Base-by-base conservation (phyloP, 2,113 vertebrate species). In the Anhinga anhinga region DNA sequence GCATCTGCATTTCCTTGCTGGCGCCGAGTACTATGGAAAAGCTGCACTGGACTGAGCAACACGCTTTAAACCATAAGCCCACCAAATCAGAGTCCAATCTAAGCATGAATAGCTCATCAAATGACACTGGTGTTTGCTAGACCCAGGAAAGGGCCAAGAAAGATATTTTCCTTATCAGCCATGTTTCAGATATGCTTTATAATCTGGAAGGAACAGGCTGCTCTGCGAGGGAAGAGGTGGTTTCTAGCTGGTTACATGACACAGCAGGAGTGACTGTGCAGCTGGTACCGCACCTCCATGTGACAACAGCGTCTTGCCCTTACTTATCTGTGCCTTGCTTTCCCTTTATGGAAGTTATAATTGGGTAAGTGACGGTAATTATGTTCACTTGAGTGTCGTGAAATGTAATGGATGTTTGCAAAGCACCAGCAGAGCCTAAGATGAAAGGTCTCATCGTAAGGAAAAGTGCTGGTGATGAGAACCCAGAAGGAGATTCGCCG, bases 231-330 rank as follows among this genome's bases (percentile, higher is more conserved):
- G 19, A 52, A 89, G 40, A 18, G 23, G 4, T 12, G 7, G 30
- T 20, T 73, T 56, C 45, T 14, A 5, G 23, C 15, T 34, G 14
- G 12, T 61, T 66, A 25, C 5, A 1, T 4, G 34, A 1, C 67
- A 19, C 7, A 67, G 16, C n/a, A 67, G 56, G 13, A 66, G 50
- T 0, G 4, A 5, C 47, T 27, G 5, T 4, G 15, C 13, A 74
- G n/a, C 34, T 4, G 3, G 15, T 5, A 20, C 25, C 38, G 12
- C 11, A 0, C 50, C 61, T 5, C 47, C 5, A 0, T 2, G 5
- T 1, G 47, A 4, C 13, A 71, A 12, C 8, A 73, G 4, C 73
- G 52, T 49, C 79, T 23, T 3, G 11, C 18, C 50, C 34, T 63
- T 5, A 4, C 27, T 5, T 8, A 8, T 3, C 58, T n/a, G n/a